A percentile compares a stretch with the other conserved stretches of the same genome.
Evolutionary conservation across 2,797 vertebrate species (phyloP).

Genomic region (Onychomys leucogaster): DNA sequence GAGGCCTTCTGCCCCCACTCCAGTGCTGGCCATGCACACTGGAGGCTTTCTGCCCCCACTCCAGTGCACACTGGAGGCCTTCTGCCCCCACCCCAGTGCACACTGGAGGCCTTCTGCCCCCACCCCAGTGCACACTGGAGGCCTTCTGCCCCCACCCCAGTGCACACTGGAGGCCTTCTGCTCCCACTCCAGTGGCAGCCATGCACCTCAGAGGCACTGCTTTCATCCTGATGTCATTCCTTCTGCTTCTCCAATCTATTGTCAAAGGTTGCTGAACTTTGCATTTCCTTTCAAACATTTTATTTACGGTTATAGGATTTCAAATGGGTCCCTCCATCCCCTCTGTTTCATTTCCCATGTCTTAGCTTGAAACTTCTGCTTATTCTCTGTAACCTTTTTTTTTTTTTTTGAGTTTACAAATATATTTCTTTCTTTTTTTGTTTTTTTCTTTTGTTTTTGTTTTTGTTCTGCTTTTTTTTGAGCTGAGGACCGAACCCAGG

Average conservation of each 20-base stretch:
- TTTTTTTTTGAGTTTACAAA: neutral
- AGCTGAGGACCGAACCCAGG: too few species aligned
- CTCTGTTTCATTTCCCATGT: neutral
- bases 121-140: too few species aligned
- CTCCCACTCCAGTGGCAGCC: too few species aligned
- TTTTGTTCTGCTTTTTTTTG: too few species aligned
- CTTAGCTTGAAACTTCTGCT: constrained; percentile 21
- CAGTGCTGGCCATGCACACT: too few species aligned
- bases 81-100: too few species aligned
- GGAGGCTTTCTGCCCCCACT: too few species aligned
- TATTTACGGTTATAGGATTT: constrained; percentile 5
- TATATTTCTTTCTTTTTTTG: neutral
- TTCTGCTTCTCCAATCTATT: neutral
- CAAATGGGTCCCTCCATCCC: neutral
- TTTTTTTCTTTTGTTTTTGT: neutral
- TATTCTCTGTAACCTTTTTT: neutral
- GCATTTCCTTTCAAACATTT: neutral
- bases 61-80: too few species aligned
- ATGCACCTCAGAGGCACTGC: neutral
- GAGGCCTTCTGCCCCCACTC: too few species aligned
- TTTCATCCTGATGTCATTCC: neutral
- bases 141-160: neutral
- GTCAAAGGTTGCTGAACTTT: neutral
- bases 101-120: too few species aligned
- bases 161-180: neutral